Percentiles rank a stretch among this genome's conserved stretches.
These are phyloP conservation scores for Nothobranchius furzeri DNA, from an alignment of 2,113 vertebrate genomes.

Conservation along the genomic window DNA sequence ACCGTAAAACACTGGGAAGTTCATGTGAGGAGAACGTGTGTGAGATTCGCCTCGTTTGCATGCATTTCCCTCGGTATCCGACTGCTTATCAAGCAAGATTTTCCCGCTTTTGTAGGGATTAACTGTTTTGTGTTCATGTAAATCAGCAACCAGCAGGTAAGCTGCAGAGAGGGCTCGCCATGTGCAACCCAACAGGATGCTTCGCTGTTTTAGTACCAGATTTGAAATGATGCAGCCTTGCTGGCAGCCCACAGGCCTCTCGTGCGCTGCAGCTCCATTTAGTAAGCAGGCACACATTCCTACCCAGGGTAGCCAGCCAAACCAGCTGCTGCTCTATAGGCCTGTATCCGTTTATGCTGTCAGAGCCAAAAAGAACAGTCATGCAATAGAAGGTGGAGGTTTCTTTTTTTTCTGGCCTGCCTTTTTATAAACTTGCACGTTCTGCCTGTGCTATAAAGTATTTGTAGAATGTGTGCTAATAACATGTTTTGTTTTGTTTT, in stretches of 20 bases:
- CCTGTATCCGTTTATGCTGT: constrained; percentile 65
- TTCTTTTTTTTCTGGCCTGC: not conserved
- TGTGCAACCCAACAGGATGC: constrained; percentile 42
- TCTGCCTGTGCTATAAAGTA: constrained; percentile 6
- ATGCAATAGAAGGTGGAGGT: constrained; percentile 41
- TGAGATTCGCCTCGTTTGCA: not conserved
- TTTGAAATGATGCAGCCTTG: constrained; percentile 61
- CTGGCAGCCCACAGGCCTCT: constrained; percentile 43
- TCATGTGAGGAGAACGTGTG: constrained; percentile 1
- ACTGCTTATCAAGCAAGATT: not conserved
- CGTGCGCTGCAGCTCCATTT: constrained; percentile 59
- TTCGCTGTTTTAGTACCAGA: constrained; percentile 42
- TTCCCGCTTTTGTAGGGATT: not conserved
- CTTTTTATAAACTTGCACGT: not conserved
- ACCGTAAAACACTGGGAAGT: not conserved
- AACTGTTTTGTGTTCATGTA: constrained; percentile 6
- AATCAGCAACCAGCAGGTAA: constrained; percentile 16
- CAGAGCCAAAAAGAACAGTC: constrained; percentile 49
- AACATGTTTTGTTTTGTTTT: constrained; percentile 28
- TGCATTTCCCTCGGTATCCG: not conserved
- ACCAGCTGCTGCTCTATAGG: constrained; percentile 77
- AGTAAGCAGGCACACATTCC: constrained; percentile 73
- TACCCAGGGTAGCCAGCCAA: constrained; percentile 70
- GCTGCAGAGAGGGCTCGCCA: constrained; percentile 18
- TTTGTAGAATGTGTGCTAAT: not conserved